These are phyloP conservation scores for Sturnus vulgaris DNA, from an alignment of 2,113 vertebrate genomes.

Conservation along the genomic window DNA sequence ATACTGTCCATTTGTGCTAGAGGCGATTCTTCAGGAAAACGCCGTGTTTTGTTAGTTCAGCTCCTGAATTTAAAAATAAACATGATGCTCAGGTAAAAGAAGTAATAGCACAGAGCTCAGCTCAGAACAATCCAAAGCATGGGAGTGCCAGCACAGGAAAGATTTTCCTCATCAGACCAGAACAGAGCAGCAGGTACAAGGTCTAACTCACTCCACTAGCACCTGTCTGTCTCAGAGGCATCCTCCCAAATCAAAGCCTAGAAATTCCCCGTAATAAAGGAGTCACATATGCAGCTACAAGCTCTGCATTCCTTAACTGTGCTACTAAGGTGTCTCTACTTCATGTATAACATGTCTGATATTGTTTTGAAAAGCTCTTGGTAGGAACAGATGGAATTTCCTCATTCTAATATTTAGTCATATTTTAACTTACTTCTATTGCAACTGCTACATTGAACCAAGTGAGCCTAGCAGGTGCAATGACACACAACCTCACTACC, in stretches of 20 bases:
- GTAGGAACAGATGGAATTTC: neutral
- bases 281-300: accelerated
- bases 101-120: neutral
- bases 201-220: neutral
- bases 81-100: neutral
- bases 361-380: neutral
- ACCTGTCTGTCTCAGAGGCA: neutral
- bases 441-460: neutral
- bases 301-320: accelerated
- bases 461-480: neutral
- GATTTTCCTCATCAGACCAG: too few species aligned
- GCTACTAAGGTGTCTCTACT: neutral
- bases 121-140: neutral
- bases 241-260: neutral
- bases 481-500: neutral
- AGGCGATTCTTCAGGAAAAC: neutral
- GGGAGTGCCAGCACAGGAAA: neutral
- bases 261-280: neutral
- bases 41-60: neutral
- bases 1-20: neutral
- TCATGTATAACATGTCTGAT: neutral
- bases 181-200: neutral
- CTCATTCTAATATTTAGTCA: neutral
- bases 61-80: neutral
- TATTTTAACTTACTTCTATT: neutral